A percentile compares a stretch with the other conserved stretches of the same genome.
Evolutionary conservation across 1,140 invertebrate species (phyloP).

Genomic region (Megathymus violae): DNA sequence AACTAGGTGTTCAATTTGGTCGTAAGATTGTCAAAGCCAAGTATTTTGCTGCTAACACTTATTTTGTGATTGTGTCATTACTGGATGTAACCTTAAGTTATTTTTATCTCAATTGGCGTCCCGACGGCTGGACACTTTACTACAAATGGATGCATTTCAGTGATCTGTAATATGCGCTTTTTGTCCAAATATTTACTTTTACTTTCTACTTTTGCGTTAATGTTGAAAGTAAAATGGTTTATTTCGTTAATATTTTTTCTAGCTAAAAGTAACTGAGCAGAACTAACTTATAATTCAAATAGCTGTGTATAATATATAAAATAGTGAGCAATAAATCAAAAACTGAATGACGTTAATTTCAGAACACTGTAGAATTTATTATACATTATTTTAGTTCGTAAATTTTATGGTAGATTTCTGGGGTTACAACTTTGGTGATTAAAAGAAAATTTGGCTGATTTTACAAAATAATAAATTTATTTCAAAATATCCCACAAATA

Average conservation of each 20-base stretch:
- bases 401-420: conserved; percentile 2
- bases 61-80: conserved; percentile 26
- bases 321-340: too few relatives aligned
- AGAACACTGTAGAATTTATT: not conserved
- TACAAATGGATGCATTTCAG: conserved; percentile 25
- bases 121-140: conserved; percentile 49
- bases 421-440: conserved; percentile 5
- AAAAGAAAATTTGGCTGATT: conserved; percentile 52
- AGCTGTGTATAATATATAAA: too few relatives aligned
- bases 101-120: conserved; percentile 52
- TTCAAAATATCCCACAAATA: conserved; percentile 62
- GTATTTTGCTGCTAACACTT: conserved; percentile 7
- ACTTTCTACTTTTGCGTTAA: conserved; percentile 4
- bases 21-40: too few relatives aligned
- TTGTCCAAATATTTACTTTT: conserved; percentile 31
- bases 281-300: too few relatives aligned
- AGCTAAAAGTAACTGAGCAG: too few relatives aligned
- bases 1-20: not conserved
- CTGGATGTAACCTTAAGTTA: conserved; percentile 43
- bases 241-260: too few relatives aligned
- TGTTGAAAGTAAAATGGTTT: too few relatives aligned
- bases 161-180: conserved; percentile 21
- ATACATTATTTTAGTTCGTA: too few relatives aligned
- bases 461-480: conserved; percentile 80
- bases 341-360: not conserved